Conservation (phyloP, 2,797 vertebrate genomes). For the Mus spretus region DNA sequence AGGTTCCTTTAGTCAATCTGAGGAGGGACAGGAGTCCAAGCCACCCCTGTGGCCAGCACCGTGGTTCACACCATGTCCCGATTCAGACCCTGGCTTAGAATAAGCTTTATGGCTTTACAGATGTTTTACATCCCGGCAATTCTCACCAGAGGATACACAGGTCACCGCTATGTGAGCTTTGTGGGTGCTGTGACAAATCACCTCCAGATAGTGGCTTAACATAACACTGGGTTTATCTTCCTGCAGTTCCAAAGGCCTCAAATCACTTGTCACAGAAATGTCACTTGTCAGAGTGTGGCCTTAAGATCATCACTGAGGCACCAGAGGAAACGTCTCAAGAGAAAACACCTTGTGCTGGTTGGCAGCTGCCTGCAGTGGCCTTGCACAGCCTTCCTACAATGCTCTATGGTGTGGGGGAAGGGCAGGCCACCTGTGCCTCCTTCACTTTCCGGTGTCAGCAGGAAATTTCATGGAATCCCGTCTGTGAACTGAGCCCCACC, state of each 20-base stretch:
- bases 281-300: not conserved
- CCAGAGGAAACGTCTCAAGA: not conserved
- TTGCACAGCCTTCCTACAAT: too few species aligned
- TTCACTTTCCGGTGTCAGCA: not conserved
- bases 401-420: not conserved
- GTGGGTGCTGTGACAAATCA: accelerated
- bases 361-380: too few species aligned
- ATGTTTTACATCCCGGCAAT: accelerated
- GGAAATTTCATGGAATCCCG: not conserved
- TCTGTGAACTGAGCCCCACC: accelerated
- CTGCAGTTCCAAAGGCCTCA: accelerated
- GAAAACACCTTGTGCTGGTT: not conserved
- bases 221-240: not conserved
- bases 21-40: not conserved
- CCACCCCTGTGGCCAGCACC: not conserved
- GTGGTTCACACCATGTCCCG: accelerated
- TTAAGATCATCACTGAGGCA: accelerated
- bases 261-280: not conserved
- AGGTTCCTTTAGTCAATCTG: not conserved
- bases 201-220: not conserved
- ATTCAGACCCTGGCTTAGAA: not conserved
- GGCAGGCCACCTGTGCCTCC: not conserved
- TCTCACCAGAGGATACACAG: not conserved
- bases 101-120: accelerated
- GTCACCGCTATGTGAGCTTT: accelerated